Evolutionary conservation across 2,797 vertebrate species (phyloP).

Genomic region (Notamacropus eugenii): DNA sequence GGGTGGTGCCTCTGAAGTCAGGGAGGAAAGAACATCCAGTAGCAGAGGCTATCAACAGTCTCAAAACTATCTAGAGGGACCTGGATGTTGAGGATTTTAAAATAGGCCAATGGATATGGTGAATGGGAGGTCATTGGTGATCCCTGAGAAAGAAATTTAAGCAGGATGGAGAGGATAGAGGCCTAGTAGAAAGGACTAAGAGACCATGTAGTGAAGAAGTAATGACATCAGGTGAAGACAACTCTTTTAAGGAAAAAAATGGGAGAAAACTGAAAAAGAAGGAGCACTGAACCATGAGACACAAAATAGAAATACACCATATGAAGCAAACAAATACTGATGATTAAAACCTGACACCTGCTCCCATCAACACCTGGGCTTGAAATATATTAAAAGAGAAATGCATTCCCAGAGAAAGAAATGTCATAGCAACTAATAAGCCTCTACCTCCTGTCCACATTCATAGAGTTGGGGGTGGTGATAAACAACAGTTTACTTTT

Average conservation of each 20-base stretch:
- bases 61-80: neutral
- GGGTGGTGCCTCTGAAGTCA: neutral
- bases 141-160: neutral
- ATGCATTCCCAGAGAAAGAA: conserved; percentile 47
- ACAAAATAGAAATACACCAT: conserved; percentile 51
- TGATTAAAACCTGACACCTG: conserved; percentile 67
- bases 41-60: neutral
- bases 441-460: conserved; percentile 9
- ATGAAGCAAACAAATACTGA: conserved; percentile 56
- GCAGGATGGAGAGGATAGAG: neutral
- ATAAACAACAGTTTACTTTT: conserved; percentile 55
- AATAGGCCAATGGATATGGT: neutral
- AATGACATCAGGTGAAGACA: neutral
- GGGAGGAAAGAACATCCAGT: neutral
- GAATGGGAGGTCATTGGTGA: neutral
- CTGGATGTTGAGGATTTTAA: neutral
- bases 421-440: conserved; percentile 65
- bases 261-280: conserved; percentile 28
- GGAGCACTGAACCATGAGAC: conserved; percentile 9
- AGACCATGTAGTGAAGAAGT: neutral
- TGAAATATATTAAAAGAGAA: conserved; percentile 69
- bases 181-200: neutral
- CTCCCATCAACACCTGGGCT: conserved; percentile 42
- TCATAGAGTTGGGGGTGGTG: conserved; percentile 42
- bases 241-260: conserved; percentile 42